Percentiles rank a stretch among this genome's conserved stretches.
phyloP scores from a whole-genome alignment of 2,888 invertebrate species.

The Exocentrus adspersus region DNA sequence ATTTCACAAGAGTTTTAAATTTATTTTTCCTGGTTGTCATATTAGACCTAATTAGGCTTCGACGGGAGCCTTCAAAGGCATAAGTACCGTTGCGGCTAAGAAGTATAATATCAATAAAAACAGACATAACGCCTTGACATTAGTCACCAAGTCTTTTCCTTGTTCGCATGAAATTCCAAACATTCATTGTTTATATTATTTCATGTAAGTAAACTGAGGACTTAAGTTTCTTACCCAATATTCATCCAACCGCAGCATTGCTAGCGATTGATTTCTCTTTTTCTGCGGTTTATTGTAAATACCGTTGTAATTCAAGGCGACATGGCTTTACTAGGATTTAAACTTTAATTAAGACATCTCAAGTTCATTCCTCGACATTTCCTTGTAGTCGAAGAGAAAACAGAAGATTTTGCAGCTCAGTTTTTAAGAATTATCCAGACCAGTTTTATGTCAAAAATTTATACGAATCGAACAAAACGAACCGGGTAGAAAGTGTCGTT shows the following conservation, averaged over 20 bases:
- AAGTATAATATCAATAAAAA: too few relatives aligned
- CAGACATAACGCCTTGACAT: too few relatives aligned
- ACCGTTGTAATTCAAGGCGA: background rate
- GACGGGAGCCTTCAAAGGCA: background rate
- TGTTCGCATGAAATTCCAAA: too few relatives aligned
- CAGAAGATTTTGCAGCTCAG: too few relatives aligned
- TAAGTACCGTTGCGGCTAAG: background rate
- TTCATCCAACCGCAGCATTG: too few relatives aligned
- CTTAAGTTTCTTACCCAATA: too few relatives aligned
- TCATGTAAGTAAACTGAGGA: too few relatives aligned
- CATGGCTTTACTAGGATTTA: background rate
- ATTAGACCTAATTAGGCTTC: background rate
- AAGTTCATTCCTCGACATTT: background rate
- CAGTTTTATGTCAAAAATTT: too few relatives aligned
- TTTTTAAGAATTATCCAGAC: too few relatives aligned
- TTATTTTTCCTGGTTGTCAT: background rate
- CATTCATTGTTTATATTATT: too few relatives aligned
- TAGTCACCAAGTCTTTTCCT: too few relatives aligned
- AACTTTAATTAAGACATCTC: background rate
- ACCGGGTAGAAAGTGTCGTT: constrained; percentile 9
- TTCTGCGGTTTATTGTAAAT: background rate
- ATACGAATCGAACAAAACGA: background rate
- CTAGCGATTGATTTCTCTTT: too few relatives aligned
- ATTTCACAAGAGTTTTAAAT: background rate
- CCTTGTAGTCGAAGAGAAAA: background rate